Evolutionary conservation across 2,888 invertebrate species (phyloP), one percentile per base, ranked within the genome.

Genomic region (Phengaris arion): DNA sequence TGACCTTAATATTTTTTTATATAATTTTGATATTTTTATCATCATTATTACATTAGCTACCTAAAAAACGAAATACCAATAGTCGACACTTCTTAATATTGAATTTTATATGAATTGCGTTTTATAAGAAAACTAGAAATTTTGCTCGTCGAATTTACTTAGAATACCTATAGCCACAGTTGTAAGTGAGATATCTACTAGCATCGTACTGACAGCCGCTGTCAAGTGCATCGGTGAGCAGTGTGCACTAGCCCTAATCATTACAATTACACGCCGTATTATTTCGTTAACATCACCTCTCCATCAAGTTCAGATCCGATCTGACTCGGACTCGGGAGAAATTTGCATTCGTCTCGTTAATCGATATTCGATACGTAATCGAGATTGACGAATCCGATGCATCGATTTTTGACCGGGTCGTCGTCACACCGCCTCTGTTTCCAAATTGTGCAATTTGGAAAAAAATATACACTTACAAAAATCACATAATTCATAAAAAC

Each of bases 341-440:
- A 79, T 80, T 80, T 79, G 80, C 80, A 80, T 80, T 79, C 79
- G 76, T 77, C 76, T 76, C 77, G 79, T 79, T 81, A 82, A 82
- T 82, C 81, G 81, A 81, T 80, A 81, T 77, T 80, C 79, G 79
- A 80, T 81, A 77, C 78, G 80, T 77, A 64, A 79, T 81, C 79
- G 79, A 79, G 81, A 82, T 81, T 81, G 81, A 80, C 78, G 76
- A 78, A 77, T 80, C 77, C 78, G 75, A 76, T 78, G 77, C 78
- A 78, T 77, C 74, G 79, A 74, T 70, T 73, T 73, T 70, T 59
- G 72, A 73, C 51, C 45, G 72, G 22, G 22, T 1, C 64, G 75
- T 45, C 52, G 55, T 76, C 75, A 78, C 76, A 77, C 77, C 78
- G 75, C 54, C 6, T 10, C 22, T 3, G 52, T 13, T 72, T n/a